Evolutionary conservation across 2,888 invertebrate genomes (phyloP).

Genomic region (Psylliodes chrysocephalus): DNA sequence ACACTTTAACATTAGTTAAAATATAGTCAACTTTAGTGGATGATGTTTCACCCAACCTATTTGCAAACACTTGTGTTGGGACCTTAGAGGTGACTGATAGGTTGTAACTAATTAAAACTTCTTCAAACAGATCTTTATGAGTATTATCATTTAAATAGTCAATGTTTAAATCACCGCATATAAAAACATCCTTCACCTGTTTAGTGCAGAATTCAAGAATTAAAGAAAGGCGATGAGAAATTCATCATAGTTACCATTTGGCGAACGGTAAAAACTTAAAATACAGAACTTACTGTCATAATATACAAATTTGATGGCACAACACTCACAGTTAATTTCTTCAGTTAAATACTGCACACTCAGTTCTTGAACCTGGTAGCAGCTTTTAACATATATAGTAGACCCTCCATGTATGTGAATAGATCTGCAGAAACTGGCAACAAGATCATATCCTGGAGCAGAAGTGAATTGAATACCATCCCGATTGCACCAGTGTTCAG

Average conservation of each 20-base stretch:
- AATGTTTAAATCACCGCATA: slow-evolving; percentile 7
- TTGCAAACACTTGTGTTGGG: neutral
- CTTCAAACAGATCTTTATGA: neutral
- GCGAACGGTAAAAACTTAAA: neutral
- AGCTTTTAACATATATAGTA: slow-evolving; percentile 2
- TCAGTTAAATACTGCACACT: neutral
- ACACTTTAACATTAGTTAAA: neutral
- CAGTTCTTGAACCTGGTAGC: neutral
- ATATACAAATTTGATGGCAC: neutral
- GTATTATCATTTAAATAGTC: neutral
- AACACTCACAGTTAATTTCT: slow-evolving; percentile 1
- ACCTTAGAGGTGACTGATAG: neutral
- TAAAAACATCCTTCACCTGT: neutral
- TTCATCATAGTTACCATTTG: neutral
- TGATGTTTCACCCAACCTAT: neutral
- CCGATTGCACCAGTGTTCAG: slow-evolving; percentile 17
- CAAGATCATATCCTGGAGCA: slow-evolving; percentile 7
- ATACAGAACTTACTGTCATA: neutral
- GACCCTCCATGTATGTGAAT: slow-evolving; percentile 1
- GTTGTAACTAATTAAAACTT: neutral
- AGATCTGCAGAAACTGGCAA: slow-evolving; percentile 9
- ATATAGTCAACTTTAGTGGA: neutral
- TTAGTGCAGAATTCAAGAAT: neutral
- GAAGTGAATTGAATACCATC: slow-evolving; percentile 1
- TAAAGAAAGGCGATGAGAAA: neutral